phyloP scores from a whole-genome alignment of 2,888 invertebrate genomes.

The Nomada hirtipes region DNA sequence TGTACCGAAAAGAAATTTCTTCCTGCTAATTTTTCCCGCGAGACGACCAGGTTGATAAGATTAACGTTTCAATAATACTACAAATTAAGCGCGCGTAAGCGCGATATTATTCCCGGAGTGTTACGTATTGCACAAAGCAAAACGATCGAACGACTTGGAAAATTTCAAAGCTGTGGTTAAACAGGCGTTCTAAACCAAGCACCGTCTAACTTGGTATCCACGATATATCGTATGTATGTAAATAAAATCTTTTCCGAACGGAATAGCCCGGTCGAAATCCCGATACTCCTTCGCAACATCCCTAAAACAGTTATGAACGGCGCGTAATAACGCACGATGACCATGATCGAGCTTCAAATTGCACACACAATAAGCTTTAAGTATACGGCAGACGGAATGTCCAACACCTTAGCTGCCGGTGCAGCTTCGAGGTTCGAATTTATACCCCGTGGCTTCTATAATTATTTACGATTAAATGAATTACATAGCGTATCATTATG shows the following conservation, averaged over 20 bases:
- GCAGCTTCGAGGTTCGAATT: constrained; percentile 31
- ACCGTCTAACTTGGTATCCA: not conserved
- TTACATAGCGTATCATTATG: constrained; percentile 61
- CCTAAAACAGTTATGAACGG: constrained; percentile 43
- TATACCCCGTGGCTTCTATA: constrained; percentile 52
- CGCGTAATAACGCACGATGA: constrained; percentile 47
- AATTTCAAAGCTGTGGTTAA: not conserved
- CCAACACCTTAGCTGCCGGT: constrained; percentile 57
- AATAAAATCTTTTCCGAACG: constrained; percentile 4
- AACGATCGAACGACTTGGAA: not conserved
- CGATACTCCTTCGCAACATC: constrained; percentile 26
- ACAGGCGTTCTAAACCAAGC: not conserved
- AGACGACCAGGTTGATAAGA: too few relatives aligned
- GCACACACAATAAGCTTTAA: constrained; percentile 48
- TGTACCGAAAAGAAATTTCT: too few relatives aligned
- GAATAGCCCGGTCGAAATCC: not conserved
- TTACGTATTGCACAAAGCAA: not conserved
- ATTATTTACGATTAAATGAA: constrained; percentile 69
- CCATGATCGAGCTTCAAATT: constrained; percentile 54
- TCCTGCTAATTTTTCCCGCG: too few relatives aligned
- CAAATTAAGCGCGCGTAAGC: not conserved
- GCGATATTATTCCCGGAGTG: not conserved
- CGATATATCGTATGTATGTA: constrained; percentile 4
- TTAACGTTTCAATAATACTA: not conserved
- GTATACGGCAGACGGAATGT: constrained; percentile 34